A percentile compares a stretch with the other conserved stretches of the same genome.
Evolutionary conservation across 2,113 vertebrate genomes (phyloP).

Genomic region (Sialia sialis): DNA sequence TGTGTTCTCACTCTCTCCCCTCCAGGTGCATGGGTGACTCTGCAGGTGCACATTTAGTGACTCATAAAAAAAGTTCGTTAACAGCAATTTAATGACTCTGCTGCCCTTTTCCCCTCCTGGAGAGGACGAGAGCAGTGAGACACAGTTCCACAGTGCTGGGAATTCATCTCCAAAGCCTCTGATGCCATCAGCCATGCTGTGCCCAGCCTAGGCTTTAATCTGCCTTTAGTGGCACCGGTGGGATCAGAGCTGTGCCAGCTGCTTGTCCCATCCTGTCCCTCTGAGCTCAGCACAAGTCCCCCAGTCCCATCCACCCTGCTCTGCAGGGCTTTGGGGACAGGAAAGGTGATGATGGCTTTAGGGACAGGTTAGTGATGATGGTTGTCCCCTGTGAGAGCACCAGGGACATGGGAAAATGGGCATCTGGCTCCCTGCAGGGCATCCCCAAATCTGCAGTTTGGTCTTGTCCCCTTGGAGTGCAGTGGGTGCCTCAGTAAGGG

Average conservation of each 20-base stretch:
- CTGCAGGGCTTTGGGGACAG: background rate
- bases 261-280: background rate
- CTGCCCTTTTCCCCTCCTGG: background rate
- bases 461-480: background rate
- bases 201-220: background rate
- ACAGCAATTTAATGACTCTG: background rate
- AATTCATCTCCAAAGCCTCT: background rate
- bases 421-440: background rate
- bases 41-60: background rate
- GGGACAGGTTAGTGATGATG: background rate
- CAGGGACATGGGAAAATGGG: background rate
- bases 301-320: background rate
- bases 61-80: constrained; percentile 8
- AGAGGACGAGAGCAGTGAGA: background rate
- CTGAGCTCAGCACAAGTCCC: background rate
- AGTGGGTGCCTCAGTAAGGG: rapidly evolving
- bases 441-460: background rate
- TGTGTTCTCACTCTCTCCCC: background rate
- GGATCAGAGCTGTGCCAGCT: background rate
- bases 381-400: background rate
- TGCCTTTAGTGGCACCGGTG: background rate
- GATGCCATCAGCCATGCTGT: rapidly evolving
- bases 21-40: background rate
- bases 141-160: background rate
- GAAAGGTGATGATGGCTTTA: background rate